Evolutionary conservation across 2,888 invertebrate species (phyloP).

Genomic region (Drosophila meridionalis): DNA sequence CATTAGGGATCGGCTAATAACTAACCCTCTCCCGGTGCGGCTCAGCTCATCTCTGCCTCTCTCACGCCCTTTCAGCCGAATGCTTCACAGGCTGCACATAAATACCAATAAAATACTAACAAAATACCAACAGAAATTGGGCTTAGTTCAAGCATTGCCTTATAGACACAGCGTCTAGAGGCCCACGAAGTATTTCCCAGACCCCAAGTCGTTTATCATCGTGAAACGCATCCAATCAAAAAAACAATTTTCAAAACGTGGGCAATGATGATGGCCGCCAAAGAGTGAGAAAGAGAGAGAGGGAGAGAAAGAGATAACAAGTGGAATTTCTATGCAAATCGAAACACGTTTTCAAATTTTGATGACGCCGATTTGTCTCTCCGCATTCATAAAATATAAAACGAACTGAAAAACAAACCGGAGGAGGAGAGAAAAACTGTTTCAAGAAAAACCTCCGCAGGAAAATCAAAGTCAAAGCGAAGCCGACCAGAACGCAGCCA

Average conservation of each 20-base stretch:
- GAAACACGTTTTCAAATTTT: slow-evolving; percentile 75
- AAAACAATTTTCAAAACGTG: slow-evolving; percentile 18
- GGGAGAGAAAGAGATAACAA: slow-evolving; percentile 44
- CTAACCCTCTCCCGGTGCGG: slow-evolving; percentile 59
- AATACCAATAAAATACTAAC: slow-evolving; percentile 22
- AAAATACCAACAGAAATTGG: neutral
- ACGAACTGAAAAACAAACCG: neutral
- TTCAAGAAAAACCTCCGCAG: slow-evolving; percentile 41
- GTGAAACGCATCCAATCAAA: slow-evolving; percentile 20
- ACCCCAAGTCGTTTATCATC: slow-evolving; percentile 61
- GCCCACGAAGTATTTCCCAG: slow-evolving; percentile 33
- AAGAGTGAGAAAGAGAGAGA: neutral
- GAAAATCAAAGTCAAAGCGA: slow-evolving; percentile 53
- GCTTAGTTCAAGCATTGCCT: neutral
- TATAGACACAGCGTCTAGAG: slow-evolving; percentile 62
- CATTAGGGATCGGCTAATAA: slow-evolving; percentile 55
- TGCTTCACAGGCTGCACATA: neutral
- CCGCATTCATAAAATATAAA: slow-evolving; percentile 58
- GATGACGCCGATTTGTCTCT: slow-evolving; percentile 84
- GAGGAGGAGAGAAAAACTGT: slow-evolving; percentile 30
- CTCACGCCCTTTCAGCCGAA: neutral
- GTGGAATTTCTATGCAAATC: slow-evolving; percentile 72
- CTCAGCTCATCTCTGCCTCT: slow-evolving; percentile 7
- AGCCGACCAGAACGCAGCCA: slow-evolving; percentile 41
- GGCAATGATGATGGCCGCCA: slow-evolving; percentile 27